These are phyloP conservation scores for Leptinotarsa tumamoca DNA, from an alignment of 2,888 invertebrate species.

Conservation along the genomic window DNA sequence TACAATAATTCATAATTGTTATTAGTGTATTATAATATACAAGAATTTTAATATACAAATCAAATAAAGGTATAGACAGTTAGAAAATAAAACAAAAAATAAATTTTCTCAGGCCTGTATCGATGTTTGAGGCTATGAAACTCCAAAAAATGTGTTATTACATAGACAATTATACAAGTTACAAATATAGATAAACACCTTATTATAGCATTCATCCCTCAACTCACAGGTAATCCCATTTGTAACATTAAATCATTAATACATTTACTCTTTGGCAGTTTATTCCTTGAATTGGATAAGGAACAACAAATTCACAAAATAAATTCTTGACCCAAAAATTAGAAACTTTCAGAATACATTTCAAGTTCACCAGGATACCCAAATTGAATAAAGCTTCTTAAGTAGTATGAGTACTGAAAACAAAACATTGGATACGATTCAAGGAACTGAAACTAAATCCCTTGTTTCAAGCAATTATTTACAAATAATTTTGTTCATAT, in stretches of 20 bases:
- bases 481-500: constrained; percentile 21
- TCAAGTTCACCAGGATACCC: constrained; percentile 8
- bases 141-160: constrained; percentile 34
- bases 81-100: constrained; percentile 34
- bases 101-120: constrained; percentile 48
- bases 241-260: constrained; percentile 51
- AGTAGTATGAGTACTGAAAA: constrained; percentile 7
- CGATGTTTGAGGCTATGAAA: constrained; percentile 51
- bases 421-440: neutral
- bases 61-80: constrained; percentile 31
- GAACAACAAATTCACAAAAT: constrained; percentile 44
- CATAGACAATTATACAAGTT: constrained; percentile 43
- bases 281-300: constrained; percentile 48
- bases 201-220: constrained; percentile 42
- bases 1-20: constrained; percentile 31
- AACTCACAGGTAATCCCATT: constrained; percentile 43
- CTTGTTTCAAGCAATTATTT: constrained; percentile 20
- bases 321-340: constrained; percentile 4
- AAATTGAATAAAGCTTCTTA: neutral
- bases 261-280: constrained; percentile 57
- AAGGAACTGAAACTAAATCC: constrained; percentile 10
- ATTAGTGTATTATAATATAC: constrained; percentile 42
- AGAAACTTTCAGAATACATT: constrained; percentile 22
- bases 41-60: constrained; percentile 45
- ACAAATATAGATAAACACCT: constrained; percentile 38